phyloP scores from a whole-genome alignment of 2,797 vertebrate genomes.

The Rhadinocentrus ornatus region DNA sequence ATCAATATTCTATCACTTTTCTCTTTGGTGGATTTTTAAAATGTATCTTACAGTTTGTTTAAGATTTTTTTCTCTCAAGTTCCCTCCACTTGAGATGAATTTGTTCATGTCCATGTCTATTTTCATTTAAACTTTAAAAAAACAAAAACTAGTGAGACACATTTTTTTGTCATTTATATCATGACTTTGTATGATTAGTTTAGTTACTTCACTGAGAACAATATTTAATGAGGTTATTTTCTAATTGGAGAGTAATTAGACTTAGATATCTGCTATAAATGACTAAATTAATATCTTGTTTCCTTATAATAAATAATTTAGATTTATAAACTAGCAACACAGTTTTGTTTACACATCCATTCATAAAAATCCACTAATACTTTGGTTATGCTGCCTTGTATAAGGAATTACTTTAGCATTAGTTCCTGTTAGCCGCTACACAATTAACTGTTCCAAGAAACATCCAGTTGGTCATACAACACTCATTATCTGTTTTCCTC shows the following conservation, averaged over 20 bases:
- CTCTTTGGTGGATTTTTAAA: neutral
- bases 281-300: neutral
- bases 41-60: neutral
- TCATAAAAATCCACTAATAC: neutral
- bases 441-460: conserved; percentile 47
- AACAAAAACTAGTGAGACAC: neutral
- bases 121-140: too few relatives aligned
- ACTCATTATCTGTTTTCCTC: conserved; percentile 58
- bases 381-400: neutral
- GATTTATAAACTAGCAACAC: neutral
- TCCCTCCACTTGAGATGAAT: neutral
- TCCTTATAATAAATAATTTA: neutral
- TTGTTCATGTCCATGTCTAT: neutral
- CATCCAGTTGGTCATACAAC: conserved; percentile 47
- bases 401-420: conserved; percentile 8
- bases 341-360: neutral
- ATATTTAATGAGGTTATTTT: neutral
- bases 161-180: neutral
- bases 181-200: neutral
- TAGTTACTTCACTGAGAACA: neutral
- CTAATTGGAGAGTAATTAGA: neutral
- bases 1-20: neutral
- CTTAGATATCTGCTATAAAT: neutral
- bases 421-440: conserved; percentile 1
- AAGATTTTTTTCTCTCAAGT: neutral